phyloP scores from a whole-genome alignment of 2,888 invertebrate species.

The Eupithecia tripunctaria region DNA sequence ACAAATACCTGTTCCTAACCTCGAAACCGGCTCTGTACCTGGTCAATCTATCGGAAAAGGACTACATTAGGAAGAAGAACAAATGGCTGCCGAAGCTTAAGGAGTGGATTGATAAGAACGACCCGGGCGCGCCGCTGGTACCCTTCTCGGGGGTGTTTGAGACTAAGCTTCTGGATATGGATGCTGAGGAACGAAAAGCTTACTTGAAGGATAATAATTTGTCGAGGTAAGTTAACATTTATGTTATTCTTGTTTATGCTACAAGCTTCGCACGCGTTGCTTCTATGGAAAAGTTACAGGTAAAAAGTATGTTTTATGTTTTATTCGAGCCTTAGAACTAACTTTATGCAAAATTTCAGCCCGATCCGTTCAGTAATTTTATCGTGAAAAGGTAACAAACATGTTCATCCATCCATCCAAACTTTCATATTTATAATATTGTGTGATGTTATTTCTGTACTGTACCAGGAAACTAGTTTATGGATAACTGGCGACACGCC shows the following conservation, averaged over 20 bases:
- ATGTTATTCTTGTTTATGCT: not conserved
- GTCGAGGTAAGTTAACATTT: constrained; percentile 86
- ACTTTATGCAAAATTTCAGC: too few relatives aligned
- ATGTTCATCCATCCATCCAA: too few relatives aligned
- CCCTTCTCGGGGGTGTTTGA: constrained; percentile 98
- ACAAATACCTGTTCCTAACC: constrained; percentile 98
- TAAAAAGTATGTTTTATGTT: too few relatives aligned
- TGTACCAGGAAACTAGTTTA: too few relatives aligned
- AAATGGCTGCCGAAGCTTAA: constrained; percentile 99
- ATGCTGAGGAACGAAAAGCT: constrained; percentile 88
- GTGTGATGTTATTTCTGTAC: too few relatives aligned
- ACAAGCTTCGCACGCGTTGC: too few relatives aligned
- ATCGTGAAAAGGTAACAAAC: too few relatives aligned
- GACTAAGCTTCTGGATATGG: constrained; percentile 93
- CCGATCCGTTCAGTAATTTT: too few relatives aligned
- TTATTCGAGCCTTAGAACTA: too few relatives aligned
- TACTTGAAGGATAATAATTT: constrained; percentile 93
- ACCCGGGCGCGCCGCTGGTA: constrained; percentile 96
- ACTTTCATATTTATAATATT: too few relatives aligned
- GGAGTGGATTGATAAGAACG: constrained; percentile 99
- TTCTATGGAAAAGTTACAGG: too few relatives aligned
- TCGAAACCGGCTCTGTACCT: constrained; percentile 99
- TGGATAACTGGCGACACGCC: too few relatives aligned
- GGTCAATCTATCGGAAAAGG: constrained; percentile 98
- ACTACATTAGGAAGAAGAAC: constrained; percentile 99